Evolutionary conservation across 2,113 vertebrate species (phyloP), one percentile per base, ranked within the genome.

Genomic region (Entomyzon cyanotis): DNA sequence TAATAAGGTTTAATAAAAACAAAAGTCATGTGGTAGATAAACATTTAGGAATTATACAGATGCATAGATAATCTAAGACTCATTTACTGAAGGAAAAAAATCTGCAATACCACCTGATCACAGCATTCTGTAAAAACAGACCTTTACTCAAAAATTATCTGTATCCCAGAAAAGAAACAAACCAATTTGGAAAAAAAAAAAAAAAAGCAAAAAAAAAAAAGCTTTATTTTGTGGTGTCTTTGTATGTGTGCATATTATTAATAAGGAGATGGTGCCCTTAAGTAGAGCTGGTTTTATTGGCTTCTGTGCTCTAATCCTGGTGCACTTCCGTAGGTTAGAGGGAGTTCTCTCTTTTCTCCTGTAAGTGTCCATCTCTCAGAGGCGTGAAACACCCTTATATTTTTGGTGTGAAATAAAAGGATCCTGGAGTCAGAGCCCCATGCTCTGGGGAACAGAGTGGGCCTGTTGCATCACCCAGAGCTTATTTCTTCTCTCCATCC

Each of bases 1-100:
- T 80, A 23, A n/a, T 68, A 64, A 68, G 46, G 31, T 87, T 76
- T 87, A 85, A 83, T 79, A 58, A 93, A 91, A 92, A 41, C 6
- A 9, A 21, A 92, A 69, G 12, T 44, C 1, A 4, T 25, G 15
- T 58, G 9, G 12, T 59, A 80, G 39, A 19, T 83, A 75, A 78
- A 82, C 8, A 50, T 47, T 89, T 37, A 16, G 14, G 81, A 87
- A 73, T 83, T 12, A 39, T 73, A 55, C 19, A 79, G 39, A 8
- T 58, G 20, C 30, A 42, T 14, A 37, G 65, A 83, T 93, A 85
- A 86, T 67, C 21, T 74, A 75, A 64, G 31, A 87, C 30, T 73
- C 7, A 21, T 47, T 79, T 87, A 15, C 37, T 79, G 55, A 73
- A 50, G 31, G 20, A 76, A 33, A 21, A 21, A 80, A 90, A 87